These are phyloP conservation scores for Strix aluco DNA, from an alignment of 2,113 vertebrate genomes.

Conservation along the genomic window DNA sequence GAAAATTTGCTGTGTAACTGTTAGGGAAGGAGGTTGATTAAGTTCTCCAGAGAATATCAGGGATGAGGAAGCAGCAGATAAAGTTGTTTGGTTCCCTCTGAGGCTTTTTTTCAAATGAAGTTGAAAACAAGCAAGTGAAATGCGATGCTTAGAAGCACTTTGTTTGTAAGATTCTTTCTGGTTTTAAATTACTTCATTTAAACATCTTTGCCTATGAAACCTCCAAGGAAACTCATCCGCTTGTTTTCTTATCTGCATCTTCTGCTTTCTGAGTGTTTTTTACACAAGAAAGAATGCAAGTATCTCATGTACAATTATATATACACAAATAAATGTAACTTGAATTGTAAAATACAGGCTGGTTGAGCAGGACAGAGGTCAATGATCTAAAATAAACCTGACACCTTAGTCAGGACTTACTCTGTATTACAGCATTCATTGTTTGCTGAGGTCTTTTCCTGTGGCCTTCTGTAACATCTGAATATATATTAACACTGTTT, in stretches of 20 bases:
- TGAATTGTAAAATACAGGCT: neutral
- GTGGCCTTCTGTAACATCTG: neutral
- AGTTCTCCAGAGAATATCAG: conserved; percentile 3
- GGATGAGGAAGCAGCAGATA: neutral
- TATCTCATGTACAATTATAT: neutral
- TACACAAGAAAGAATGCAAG: neutral
- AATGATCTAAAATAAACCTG: neutral
- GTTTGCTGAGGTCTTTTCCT: neutral
- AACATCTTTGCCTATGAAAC: conserved; percentile 36
- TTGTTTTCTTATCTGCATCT: conserved; percentile 8
- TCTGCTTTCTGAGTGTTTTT: neutral
- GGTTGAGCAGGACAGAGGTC: neutral
- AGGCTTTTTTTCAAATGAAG: neutral
- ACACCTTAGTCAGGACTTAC: neutral
- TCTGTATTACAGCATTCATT: neutral
- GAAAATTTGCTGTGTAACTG: neutral
- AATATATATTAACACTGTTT: neutral
- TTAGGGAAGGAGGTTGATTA: neutral
- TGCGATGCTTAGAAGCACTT: neutral
- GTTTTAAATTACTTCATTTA: conserved; percentile 40
- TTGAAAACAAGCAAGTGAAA: conserved; percentile 31
- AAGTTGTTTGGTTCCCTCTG: conserved; percentile 43
- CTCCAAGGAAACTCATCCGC: neutral
- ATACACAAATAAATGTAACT: neutral
- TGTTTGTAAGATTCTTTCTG: conserved; percentile 26